phyloP scores from a whole-genome alignment of 2,888 invertebrate species.

The Ceraclea dissimilis region DNA sequence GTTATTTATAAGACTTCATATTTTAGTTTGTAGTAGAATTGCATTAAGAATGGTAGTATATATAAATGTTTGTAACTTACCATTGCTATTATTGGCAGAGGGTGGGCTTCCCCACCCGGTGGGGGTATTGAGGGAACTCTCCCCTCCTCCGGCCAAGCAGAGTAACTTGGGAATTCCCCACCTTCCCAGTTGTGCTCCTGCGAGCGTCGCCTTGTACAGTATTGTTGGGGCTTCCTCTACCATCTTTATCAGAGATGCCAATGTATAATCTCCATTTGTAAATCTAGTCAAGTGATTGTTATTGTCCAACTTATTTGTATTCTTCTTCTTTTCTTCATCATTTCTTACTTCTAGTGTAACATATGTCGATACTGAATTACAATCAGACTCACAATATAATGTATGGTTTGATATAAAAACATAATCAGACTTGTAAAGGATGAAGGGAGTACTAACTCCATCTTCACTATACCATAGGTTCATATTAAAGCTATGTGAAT shows the following conservation, averaged over 20 bases:
- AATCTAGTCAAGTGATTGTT: slow-evolving; percentile 35
- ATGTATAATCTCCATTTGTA: slow-evolving; percentile 46
- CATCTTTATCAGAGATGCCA: slow-evolving; percentile 43
- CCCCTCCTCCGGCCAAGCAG: slow-evolving; percentile 70
- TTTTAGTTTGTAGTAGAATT: not conserved
- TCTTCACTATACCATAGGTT: slow-evolving; percentile 39
- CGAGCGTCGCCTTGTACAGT: slow-evolving; percentile 28
- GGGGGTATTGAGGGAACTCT: slow-evolving; percentile 71
- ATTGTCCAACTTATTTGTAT: too few species aligned
- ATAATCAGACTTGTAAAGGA: slow-evolving; percentile 53
- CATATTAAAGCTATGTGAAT: slow-evolving; percentile 54
- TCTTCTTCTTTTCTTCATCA: not conserved
- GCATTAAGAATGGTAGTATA: not conserved
- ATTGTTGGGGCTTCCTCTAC: slow-evolving; percentile 28
- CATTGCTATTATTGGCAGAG: slow-evolving; percentile 52
- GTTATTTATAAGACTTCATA: not conserved
- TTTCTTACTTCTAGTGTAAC: not conserved
- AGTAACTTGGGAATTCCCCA: slow-evolving; percentile 58
- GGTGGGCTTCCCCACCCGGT: slow-evolving; percentile 75
- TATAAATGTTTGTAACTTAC: slow-evolving; percentile 33
- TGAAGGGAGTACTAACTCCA: slow-evolving; percentile 46
- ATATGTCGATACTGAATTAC: slow-evolving; percentile 23
- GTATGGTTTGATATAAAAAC: slow-evolving; percentile 41
- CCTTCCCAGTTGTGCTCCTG: slow-evolving; percentile 33
- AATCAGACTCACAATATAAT: slow-evolving; percentile 24